These are phyloP conservation scores for Sciurus niger DNA, from an alignment of 2,113 vertebrate genomes.

Conservation along the genomic window DNA sequence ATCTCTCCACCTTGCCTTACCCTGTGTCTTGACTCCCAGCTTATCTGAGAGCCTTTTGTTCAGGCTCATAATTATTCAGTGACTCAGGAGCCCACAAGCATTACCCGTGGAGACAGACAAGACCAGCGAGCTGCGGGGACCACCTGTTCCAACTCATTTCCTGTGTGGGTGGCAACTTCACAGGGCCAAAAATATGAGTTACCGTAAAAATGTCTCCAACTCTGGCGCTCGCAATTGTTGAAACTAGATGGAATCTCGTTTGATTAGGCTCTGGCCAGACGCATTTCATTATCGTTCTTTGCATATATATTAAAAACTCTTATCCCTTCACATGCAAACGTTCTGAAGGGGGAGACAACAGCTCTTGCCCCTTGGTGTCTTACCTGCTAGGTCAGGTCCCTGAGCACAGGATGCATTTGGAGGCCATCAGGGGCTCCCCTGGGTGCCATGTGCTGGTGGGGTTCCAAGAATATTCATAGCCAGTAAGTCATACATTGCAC, in stretches of 20 bases:
- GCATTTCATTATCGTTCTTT: background rate
- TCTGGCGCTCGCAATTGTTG: slow-evolving; percentile 13
- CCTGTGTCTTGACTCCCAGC: slow-evolving; percentile 62
- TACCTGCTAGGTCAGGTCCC: background rate
- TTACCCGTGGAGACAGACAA: slow-evolving; percentile 82
- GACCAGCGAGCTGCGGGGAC: slow-evolving; percentile 81
- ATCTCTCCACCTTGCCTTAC: slow-evolving; percentile 75
- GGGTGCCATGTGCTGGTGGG: rapidly evolving
- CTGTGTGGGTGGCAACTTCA: slow-evolving; percentile 84
- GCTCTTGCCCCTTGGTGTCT: background rate
- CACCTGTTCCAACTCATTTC: slow-evolving; percentile 89
- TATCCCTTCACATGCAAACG: background rate
- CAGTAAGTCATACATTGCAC: background rate
- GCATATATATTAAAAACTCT: slow-evolving; percentile 79
- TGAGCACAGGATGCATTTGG: background rate
- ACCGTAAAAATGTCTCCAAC: slow-evolving; percentile 79
- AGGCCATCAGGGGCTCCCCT: background rate
- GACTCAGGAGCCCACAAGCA: slow-evolving; percentile 89
- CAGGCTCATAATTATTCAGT: slow-evolving; percentile 82
- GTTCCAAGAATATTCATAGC: background rate
- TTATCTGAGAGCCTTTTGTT: slow-evolving; percentile 88
- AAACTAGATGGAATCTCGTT: slow-evolving; percentile 62
- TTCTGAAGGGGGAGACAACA: slow-evolving; percentile 13
- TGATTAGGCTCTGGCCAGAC: slow-evolving; percentile 51
- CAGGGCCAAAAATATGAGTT: slow-evolving; percentile 72